These are phyloP conservation scores for Herminia tarsipennalis DNA, from an alignment of 2,888 invertebrate genomes.

Conservation along the genomic window DNA sequence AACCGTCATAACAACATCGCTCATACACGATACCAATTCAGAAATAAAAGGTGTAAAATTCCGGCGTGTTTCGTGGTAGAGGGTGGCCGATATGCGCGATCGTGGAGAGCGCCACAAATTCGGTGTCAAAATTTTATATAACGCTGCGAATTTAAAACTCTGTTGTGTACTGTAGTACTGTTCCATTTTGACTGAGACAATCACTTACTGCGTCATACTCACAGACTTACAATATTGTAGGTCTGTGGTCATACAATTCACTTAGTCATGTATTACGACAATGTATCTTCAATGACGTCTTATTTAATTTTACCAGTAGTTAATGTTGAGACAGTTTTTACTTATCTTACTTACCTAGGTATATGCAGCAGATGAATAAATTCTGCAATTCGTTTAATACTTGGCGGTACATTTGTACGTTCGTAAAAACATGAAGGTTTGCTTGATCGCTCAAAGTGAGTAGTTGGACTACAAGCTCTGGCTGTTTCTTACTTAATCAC, in stretches of 20 bases:
- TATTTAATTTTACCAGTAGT: neutral
- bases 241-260: neutral
- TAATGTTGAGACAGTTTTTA: no score
- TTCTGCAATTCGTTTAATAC: no score
- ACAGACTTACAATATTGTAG: no score
- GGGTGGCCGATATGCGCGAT: constrained; percentile 66
- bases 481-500: no score
- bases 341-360: no score
- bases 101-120: constrained; percentile 71
- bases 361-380: no score
- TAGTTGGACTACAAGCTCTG: no score
- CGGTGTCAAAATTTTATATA: constrained; percentile 75
- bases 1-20: constrained; percentile 13
- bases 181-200: constrained; percentile 11
- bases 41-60: constrained; percentile 18
- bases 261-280: neutral
- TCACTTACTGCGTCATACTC: neutral
- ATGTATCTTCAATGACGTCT: no score
- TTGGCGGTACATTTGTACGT: no score
- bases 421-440: no score
- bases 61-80: constrained; percentile 55
- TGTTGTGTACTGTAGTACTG: constrained; percentile 19
- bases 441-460: no score
- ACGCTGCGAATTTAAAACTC: constrained; percentile 62
- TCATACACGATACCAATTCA: constrained; percentile 10